Base-by-base conservation (phyloP, 2,113 vertebrate genomes). In the Malaclemys terrapin region DNA sequence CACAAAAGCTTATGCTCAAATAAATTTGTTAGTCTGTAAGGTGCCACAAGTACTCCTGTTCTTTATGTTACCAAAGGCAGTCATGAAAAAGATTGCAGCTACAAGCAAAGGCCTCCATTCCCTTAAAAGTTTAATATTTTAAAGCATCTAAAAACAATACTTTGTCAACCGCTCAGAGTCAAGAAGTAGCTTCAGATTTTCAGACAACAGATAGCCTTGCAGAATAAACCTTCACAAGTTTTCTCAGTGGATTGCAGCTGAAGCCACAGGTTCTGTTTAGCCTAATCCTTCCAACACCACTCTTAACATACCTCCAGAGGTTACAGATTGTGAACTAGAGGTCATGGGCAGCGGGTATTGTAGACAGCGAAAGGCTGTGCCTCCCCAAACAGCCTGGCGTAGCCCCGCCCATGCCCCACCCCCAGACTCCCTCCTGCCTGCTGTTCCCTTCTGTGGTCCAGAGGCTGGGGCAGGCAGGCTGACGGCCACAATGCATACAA, bases 141-240 rank as follows among this genome's bases (percentile, higher is more conserved):
- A 75, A 93, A 94, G 45, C 25, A 81, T 54, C 89, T 84, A 50
- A 91, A 96, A 95, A 94, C 35, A 91, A 62, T 84, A 79, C 79
- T 80, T 85, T 54, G 69, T 90, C 65, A 93, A 93, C 65, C 79
- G 75, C 84, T 80, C 45, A 86, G 62, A 82, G 56, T 35, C 97
- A 84, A 29, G 45, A 91, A 87, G 80, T 13, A 93, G 42, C 38
- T 54, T 42, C 75, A 19, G 29, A 50, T 92, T 90, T 94, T 88
- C 80, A 95, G 94, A 88, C 72, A 42, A 91, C 85, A 85, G 53
- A 90, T 88, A 38, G 42, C 16, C 50, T 49, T 29, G 38, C n/a
- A 89, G 49, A 84, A 84, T 0, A 1, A 90, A 75, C 13, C 81
- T 65, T 80, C 49, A 49, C 1, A 22, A 69, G 65, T 87, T 93